Conservation (phyloP, 2,113 vertebrate genomes). For the Aegithalos caudatus region DNA sequence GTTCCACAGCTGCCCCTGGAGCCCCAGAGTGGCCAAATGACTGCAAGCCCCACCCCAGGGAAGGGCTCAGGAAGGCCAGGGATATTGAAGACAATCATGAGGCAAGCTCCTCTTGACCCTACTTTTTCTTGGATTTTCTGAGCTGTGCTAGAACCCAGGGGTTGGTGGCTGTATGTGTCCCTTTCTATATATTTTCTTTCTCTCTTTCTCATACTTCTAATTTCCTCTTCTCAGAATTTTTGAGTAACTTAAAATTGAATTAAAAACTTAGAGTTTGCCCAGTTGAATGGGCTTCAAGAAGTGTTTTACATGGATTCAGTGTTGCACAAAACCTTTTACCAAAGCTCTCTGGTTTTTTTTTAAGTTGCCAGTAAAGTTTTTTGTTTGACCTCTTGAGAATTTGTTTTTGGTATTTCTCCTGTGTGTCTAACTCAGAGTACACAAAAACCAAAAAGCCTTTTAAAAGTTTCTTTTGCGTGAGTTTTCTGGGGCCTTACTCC, state of each 20-base stretch:
- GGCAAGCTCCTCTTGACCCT: neutral
- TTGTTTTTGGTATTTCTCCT: neutral
- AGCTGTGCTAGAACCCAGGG: neutral
- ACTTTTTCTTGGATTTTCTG: neutral
- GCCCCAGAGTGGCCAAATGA: neutral
- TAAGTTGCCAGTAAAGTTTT: neutral
- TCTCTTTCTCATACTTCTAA: neutral
- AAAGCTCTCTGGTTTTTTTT: neutral
- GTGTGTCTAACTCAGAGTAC: neutral
- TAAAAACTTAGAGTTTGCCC: neutral
- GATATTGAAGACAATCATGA: accelerated
- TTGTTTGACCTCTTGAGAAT: neutral
- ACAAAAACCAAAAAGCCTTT: neutral
- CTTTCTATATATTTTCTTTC: neutral
- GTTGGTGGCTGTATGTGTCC: neutral
- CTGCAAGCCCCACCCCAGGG: neutral
- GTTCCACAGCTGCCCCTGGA: neutral
- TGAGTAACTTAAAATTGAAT: neutral
- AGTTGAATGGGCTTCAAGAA: neutral
- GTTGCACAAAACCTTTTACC: neutral
- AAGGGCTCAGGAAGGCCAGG: neutral
- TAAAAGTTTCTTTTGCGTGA: neutral
- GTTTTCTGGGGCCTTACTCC: neutral
- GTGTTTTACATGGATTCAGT: neutral
- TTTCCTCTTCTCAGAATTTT: neutral